A percentile compares a stretch with the other conserved stretches of the same genome.
Conservation (phyloP, 1,140 invertebrate genomes). For the Dreissena polymorpha region DNA sequence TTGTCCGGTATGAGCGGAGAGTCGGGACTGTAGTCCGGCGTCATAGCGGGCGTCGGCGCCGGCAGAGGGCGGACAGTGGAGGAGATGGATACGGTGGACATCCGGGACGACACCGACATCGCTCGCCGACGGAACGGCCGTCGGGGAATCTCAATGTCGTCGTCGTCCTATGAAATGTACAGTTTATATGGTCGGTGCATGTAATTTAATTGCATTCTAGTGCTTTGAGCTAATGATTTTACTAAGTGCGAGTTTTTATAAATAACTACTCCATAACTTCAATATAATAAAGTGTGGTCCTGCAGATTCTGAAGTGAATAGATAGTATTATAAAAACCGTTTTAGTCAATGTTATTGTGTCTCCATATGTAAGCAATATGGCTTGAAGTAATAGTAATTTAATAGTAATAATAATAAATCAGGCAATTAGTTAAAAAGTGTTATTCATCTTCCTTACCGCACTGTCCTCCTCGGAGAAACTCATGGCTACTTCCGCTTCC, state of each 20-base stretch:
- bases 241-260: too few species aligned
- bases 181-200: conserved; percentile 21
- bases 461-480: conserved; percentile 66
- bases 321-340: too few species aligned
- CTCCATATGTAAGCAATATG: too few species aligned
- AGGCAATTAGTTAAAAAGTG: too few species aligned
- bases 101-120: conserved; percentile 72
- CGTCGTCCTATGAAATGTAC: conserved; percentile 62
- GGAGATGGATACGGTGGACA: conserved; percentile 66
- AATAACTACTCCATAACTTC: too few species aligned
- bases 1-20: conserved; percentile 39
- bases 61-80: conserved; percentile 69
- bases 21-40: conserved; percentile 45
- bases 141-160: conserved; percentile 64
- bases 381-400: too few species aligned
- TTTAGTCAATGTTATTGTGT: too few species aligned
- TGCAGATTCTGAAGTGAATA: too few species aligned
- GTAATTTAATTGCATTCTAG: too few species aligned
- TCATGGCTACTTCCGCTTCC: conserved; percentile 71
- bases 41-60: conserved; percentile 44
- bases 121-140: conserved; percentile 74
- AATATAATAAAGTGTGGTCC: too few species aligned
- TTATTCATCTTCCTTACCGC: conserved; percentile 42
- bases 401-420: too few species aligned
- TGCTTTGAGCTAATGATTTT: background rate